Evolutionary conservation across 2,888 invertebrate species (phyloP), one percentile per base, ranked within the genome.

Genomic region (Cryptus armator): DNA sequence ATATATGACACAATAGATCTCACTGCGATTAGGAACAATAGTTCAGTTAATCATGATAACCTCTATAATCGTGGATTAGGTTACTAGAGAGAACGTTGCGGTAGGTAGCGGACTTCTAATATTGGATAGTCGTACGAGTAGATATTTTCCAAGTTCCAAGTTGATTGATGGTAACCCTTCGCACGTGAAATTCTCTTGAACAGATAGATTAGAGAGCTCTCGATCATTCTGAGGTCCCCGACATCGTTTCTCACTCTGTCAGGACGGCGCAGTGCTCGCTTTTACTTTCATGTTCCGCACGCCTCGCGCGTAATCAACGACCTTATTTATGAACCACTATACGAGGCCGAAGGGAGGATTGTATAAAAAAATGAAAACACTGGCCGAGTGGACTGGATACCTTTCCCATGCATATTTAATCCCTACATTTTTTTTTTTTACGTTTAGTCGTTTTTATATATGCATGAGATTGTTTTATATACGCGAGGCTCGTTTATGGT

Each of bases 241-340:
- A 24, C 51, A 48, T 67, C 43, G 51, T 43, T 7, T 12, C 48
- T 71, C n/a, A 48, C 3, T 72, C 16, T 43, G 53, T 80, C 51
- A 19, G 5, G 37, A 37, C n/a, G 51, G 37, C 70, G 67, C 76
- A 56, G 67, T 75, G 19, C 16, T 72, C 71, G 24, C 24, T 72
- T 67, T 62, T 24, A 37, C 66, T 53, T 62, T 83, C 66, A 48
- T 44, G 59, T 68, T 78, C 29, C 46, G 48, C 67, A 72, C 67
- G 83, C 72, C 53, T 43, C 48, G n/a, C 68, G 66, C 70, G 68
- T 77, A 68, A 82, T 80, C 79, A 84, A 72, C 72, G 72, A 14
- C 32, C 29, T 71, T 83, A 77, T 75, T 81, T 81, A 74, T 46
- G 37, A 68, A 32, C 59, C 16, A 12, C 29, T 29, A 16, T 12